Conservation (phyloP, 2,888 invertebrate species). For the Pteria penguin region DNA sequence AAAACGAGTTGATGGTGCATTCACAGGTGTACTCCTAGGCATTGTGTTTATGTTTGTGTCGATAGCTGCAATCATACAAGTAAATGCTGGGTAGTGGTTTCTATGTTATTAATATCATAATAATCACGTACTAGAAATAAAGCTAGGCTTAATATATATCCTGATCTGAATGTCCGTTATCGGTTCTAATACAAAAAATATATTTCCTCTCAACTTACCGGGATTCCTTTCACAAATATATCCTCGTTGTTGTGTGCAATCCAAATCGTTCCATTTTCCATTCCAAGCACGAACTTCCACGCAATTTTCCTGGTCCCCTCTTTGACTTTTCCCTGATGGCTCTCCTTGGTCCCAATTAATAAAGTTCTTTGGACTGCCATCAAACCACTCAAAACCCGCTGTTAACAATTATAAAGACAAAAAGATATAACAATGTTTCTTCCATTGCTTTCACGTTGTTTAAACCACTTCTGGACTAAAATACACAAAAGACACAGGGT, state of each 20-base stretch:
- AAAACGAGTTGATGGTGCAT: too few relatives aligned
- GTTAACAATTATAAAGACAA: too few relatives aligned
- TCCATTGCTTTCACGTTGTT: too few relatives aligned
- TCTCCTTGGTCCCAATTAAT: conserved; percentile 62
- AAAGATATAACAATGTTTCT: too few relatives aligned
- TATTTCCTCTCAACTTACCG: conserved; percentile 44
- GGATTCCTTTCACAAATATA: conserved; percentile 61
- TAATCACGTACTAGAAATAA: background rate
- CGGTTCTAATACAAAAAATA: background rate
- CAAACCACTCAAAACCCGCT: conserved; percentile 67
- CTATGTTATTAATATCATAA: too few relatives aligned
- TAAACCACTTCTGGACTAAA: too few relatives aligned
- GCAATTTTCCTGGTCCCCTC: conserved; percentile 60
- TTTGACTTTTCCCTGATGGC: conserved; percentile 53
- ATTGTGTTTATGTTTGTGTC: too few relatives aligned
- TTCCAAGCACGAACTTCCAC: conserved; percentile 56
- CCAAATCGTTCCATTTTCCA: conserved; percentile 66
- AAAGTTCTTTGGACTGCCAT: conserved; percentile 56
- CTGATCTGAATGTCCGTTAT: background rate
- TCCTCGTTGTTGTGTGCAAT: conserved; percentile 56
- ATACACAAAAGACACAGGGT: too few relatives aligned
- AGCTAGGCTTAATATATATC: too few relatives aligned
- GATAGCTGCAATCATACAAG: too few relatives aligned
- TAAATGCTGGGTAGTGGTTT: too few relatives aligned
- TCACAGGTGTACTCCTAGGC: too few relatives aligned